Conservation (phyloP, 2,888 invertebrate genomes). For the Agrotis clavis region DNA sequence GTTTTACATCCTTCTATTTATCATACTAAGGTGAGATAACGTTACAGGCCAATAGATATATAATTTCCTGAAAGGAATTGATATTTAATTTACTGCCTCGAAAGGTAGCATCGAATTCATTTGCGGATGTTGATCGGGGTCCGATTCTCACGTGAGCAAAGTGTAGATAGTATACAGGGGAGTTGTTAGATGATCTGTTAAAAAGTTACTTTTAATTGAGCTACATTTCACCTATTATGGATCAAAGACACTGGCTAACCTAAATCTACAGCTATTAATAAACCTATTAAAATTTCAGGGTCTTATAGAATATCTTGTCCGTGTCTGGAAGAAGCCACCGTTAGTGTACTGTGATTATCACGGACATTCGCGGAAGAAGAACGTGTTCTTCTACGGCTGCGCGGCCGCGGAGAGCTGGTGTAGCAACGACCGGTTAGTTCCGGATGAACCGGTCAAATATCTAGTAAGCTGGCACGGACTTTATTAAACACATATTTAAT, state of each 20-base stretch:
- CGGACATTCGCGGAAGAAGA: conserved; percentile 96
- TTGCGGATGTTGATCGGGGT: conserved; percentile 10
- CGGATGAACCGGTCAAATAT: conserved; percentile 92
- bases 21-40: conserved; percentile 93
- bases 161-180: background rate
- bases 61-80: conserved; percentile 44
- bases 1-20: conserved; percentile 95
- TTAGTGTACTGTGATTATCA: conserved; percentile 94
- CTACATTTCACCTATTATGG: background rate
- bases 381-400: conserved; percentile 96
- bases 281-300: conserved; percentile 80
- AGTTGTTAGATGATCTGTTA: background rate
- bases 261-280: background rate
- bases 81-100: conserved; percentile 13
- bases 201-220: background rate
- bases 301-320: conserved; percentile 92
- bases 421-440: conserved; percentile 90
- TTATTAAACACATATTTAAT: no score
- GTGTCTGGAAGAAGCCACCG: conserved; percentile 91
- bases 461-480: conserved; percentile 83
- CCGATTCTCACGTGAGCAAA: conserved; percentile 5
- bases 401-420: conserved; percentile 93
- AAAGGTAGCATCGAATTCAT: conserved; percentile 20
- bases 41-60: conserved; percentile 49
- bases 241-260: background rate